phyloP scores from a whole-genome alignment of 2,888 invertebrate species.

The Lepetodrilus schrolli region DNA sequence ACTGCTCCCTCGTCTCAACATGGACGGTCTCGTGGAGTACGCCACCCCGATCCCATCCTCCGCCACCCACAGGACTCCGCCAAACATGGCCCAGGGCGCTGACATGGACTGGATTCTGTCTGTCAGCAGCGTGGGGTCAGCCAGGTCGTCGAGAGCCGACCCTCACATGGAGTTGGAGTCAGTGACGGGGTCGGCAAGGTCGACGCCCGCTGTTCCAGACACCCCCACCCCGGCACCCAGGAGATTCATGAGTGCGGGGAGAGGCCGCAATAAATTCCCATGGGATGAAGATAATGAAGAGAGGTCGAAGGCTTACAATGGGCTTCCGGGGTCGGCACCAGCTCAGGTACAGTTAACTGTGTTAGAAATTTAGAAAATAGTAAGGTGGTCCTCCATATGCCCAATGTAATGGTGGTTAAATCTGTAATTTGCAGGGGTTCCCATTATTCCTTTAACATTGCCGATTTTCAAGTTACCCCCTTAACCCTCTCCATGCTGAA shows the following conservation, averaged over 20 bases:
- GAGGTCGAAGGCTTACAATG: slow-evolving; percentile 37
- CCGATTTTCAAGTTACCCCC: no score
- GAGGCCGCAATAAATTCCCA: slow-evolving; percentile 69
- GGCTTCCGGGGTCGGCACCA: slow-evolving; percentile 45
- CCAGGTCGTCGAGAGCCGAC: slow-evolving; percentile 61
- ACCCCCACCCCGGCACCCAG: slow-evolving; percentile 57
- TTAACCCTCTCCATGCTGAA: no score
- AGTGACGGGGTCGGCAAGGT: slow-evolving; percentile 58
- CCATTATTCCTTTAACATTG: no score
- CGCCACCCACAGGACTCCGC: slow-evolving; percentile 67
- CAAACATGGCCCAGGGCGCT: slow-evolving; percentile 75
- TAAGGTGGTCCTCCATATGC: no score
- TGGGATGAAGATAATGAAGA: slow-evolving; percentile 70
- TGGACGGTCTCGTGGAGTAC: slow-evolving; percentile 85
- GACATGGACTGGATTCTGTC: slow-evolving; percentile 87
- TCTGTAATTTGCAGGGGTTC: no score
- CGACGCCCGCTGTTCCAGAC: slow-evolving; percentile 52
- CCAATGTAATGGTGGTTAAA: no score
- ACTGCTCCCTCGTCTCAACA: slow-evolving; percentile 82
- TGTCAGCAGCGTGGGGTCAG: slow-evolving; percentile 62
- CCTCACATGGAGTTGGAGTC: slow-evolving; percentile 67
- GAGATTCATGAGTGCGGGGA: slow-evolving; percentile 71
- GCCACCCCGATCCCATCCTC: slow-evolving; percentile 80
- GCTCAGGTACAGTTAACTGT: slow-evolving; percentile 37
- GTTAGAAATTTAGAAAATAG: no score